Evolutionary conservation across 2,888 invertebrate species (phyloP).

Genomic region (Baronia brevicornis): DNA sequence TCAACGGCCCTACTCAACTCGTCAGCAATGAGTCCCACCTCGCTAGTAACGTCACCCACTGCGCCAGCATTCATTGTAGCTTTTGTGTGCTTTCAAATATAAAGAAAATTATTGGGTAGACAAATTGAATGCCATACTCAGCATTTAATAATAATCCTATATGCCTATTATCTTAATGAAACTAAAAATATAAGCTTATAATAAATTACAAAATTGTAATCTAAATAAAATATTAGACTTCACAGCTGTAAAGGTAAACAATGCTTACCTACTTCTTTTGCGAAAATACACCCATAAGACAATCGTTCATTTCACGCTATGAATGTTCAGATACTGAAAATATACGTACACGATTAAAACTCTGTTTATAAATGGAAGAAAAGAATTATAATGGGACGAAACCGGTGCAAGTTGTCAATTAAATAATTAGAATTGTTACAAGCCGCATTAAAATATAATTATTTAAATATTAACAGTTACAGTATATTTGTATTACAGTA

Average conservation of each 20-base stretch:
- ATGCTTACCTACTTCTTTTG: slow-evolving; percentile 40
- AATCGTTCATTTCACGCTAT: slow-evolving; percentile 30
- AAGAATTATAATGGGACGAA: slow-evolving; percentile 21
- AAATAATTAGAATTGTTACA: slow-evolving; percentile 1
- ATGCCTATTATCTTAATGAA: no score
- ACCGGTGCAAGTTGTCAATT: slow-evolving; percentile 14
- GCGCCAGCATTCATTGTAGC: slow-evolving; percentile 56
- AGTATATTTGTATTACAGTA: no score
- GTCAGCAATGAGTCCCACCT: slow-evolving; percentile 81
- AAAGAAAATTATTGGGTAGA: background rate
- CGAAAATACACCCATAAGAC: slow-evolving; percentile 39
- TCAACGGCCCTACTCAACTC: slow-evolving; percentile 89
- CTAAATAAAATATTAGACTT: no score
- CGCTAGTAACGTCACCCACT: slow-evolving; percentile 67
- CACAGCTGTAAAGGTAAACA: slow-evolving; percentile 11
- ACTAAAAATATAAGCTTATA: no score
- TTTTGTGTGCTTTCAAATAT: slow-evolving; percentile 22
- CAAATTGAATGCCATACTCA: no score
- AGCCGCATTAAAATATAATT: no score
- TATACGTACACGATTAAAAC: slow-evolving; percentile 15
- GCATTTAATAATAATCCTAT: no score
- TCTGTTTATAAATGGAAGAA: slow-evolving; percentile 17
- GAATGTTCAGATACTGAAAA: slow-evolving; percentile 26
- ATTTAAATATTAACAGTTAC: no score
- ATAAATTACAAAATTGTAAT: no score